phyloP scores from a whole-genome alignment of 2,797 vertebrate species.

The Forpus xanthops region DNA sequence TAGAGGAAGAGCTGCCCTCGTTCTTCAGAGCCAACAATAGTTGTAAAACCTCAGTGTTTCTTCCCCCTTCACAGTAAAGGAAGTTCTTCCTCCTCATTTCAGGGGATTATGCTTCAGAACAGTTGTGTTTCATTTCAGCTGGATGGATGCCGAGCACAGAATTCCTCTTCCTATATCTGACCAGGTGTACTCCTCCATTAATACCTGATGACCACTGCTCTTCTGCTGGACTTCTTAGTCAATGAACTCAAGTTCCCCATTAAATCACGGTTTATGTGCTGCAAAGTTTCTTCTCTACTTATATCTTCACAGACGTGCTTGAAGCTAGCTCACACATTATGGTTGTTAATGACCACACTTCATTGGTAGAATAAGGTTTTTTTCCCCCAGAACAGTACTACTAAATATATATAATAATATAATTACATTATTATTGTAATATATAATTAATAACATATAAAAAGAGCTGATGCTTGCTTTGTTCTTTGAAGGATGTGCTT shows the following conservation, averaged over 20 bases:
- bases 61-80: neutral
- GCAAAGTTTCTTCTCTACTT: neutral
- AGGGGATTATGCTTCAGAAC: neutral
- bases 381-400: neutral
- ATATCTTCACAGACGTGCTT: neutral
- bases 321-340: neutral
- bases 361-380: neutral
- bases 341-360: neutral
- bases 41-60: neutral
- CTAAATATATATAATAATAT: neutral
- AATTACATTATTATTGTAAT: neutral
- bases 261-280: neutral
- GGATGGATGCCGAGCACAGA: neutral
- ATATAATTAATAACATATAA: neutral
- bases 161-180: neutral
- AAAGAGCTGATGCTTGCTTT: conserved; percentile 29
- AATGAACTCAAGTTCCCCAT: neutral
- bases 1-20: neutral
- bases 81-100: neutral
- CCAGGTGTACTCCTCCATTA: neutral
- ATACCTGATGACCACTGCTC: neutral
- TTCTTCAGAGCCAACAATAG: neutral
- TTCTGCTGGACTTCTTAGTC: neutral
- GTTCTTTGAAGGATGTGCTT: neutral
- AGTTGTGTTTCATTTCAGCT: neutral